Conservation (phyloP, 2,888 invertebrate species). For the Mesoligia furuncula region DNA sequence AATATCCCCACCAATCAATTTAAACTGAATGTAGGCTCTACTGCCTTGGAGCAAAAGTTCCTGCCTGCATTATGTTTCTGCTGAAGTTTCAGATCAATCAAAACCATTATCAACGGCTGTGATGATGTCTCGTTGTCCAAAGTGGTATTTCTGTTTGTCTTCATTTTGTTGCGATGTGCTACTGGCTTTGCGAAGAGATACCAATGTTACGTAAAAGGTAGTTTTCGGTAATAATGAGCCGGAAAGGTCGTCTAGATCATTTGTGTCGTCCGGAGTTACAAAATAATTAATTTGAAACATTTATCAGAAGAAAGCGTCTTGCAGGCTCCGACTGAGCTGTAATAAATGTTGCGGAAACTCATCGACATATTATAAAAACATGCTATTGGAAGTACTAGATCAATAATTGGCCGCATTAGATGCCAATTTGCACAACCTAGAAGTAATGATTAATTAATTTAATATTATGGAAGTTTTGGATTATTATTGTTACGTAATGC, state of each 20-base stretch:
- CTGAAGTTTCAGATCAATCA: background rate
- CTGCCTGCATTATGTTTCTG: background rate
- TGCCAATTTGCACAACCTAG: background rate
- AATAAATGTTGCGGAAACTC: constrained; percentile 21
- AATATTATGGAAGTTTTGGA: background rate
- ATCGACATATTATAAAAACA: constrained; percentile 1
- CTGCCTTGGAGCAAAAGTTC: background rate
- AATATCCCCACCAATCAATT: background rate
- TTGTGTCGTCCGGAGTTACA: constrained; percentile 33
- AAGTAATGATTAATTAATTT: background rate
- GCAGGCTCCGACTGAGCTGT: background rate
- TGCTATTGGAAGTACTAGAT: background rate
- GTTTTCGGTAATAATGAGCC: constrained; percentile 52
- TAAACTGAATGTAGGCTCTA: background rate
- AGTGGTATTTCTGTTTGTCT: constrained; percentile 11
- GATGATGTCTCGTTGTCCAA: background rate
- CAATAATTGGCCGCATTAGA: background rate
- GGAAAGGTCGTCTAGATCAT: constrained; percentile 54
- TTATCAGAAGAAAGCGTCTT: background rate
- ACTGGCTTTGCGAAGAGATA: constrained; percentile 37
- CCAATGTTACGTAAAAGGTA: constrained; percentile 43
- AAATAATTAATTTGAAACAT: constrained; percentile 32
- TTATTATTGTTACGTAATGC: background rate
- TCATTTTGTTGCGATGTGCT: background rate
- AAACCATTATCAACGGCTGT: background rate